phyloP scores from a whole-genome alignment of 2,888 invertebrate genomes.

The Campoletis raptor region DNA sequence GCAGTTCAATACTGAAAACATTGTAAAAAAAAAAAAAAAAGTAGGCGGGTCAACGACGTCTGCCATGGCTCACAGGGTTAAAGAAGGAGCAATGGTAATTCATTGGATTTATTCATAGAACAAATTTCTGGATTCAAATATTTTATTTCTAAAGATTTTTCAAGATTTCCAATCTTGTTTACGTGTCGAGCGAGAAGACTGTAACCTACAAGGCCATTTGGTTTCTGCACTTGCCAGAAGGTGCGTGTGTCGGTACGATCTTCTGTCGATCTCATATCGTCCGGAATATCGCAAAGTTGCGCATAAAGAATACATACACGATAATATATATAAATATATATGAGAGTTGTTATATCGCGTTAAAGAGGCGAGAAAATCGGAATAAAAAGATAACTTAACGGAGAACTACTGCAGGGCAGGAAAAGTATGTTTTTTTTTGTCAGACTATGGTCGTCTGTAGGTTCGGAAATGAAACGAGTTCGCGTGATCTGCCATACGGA shows the following conservation, averaged over 20 bases:
- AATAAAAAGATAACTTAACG: slow-evolving; percentile 43
- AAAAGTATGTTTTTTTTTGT: slow-evolving; percentile 16
- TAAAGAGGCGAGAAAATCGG: slow-evolving; percentile 41
- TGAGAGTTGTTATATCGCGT: neutral
- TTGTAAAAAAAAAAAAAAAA: no score
- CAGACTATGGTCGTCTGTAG: neutral
- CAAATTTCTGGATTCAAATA: neutral
- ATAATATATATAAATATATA: slow-evolving; percentile 2
- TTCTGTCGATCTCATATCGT: slow-evolving; percentile 67
- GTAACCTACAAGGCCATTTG: slow-evolving; percentile 19
- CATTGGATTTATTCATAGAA: neutral
- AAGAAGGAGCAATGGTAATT: neutral
- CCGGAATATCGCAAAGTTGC: slow-evolving; percentile 66
- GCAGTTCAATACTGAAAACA: no score
- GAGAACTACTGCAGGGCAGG: slow-evolving; percentile 29
- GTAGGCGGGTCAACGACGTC: no score
- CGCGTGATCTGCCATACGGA: slow-evolving; percentile 59
- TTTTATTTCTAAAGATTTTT: neutral
- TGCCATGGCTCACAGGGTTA: neutral
- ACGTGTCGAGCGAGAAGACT: neutral
- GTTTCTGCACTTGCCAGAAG: slow-evolving; percentile 25
- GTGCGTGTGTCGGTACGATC: slow-evolving; percentile 66
- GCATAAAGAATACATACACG: slow-evolving; percentile 16
- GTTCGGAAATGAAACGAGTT: slow-evolving; percentile 53
- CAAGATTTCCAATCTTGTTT: slow-evolving; percentile 9